These are phyloP conservation scores for Serilophus lunatus DNA, from an alignment of 2,113 vertebrate species.

Conservation along the genomic window DNA sequence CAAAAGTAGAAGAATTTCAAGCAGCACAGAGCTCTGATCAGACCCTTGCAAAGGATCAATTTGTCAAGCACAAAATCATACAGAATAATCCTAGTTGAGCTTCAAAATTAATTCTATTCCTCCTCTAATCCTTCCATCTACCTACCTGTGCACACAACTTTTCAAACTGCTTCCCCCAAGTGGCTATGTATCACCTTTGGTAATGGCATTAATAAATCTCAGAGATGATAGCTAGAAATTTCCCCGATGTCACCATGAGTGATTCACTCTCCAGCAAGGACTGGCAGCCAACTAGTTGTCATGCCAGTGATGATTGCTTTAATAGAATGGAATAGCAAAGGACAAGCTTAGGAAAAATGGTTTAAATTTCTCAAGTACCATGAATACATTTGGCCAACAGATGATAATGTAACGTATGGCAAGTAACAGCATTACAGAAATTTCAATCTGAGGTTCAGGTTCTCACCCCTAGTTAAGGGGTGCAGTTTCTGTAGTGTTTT, in stretches of 20 bases:
- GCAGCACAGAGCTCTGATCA: background rate
- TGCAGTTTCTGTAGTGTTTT: background rate
- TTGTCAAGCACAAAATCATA: background rate
- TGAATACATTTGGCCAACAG: background rate
- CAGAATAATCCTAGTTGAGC: background rate
- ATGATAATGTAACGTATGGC: background rate
- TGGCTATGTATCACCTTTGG: background rate
- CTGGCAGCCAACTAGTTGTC: background rate
- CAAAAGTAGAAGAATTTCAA: background rate
- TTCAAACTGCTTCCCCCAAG: background rate
- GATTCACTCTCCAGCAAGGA: background rate
- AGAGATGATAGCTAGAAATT: background rate
- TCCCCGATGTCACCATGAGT: background rate
- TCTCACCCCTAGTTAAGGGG: background rate
- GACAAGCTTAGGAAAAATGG: background rate
- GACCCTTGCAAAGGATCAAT: background rate
- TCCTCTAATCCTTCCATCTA: background rate
- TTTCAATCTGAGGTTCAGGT: background rate
- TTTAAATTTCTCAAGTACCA: background rate
- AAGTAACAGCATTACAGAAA: background rate
- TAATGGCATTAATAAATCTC: background rate
- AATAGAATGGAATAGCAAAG: background rate
- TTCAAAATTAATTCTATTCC: background rate
- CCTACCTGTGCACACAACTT: background rate
- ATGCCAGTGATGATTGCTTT: background rate